phyloP scores from a whole-genome alignment of 2,797 vertebrate species.

The Schizothorax lantsangensis region DNA sequence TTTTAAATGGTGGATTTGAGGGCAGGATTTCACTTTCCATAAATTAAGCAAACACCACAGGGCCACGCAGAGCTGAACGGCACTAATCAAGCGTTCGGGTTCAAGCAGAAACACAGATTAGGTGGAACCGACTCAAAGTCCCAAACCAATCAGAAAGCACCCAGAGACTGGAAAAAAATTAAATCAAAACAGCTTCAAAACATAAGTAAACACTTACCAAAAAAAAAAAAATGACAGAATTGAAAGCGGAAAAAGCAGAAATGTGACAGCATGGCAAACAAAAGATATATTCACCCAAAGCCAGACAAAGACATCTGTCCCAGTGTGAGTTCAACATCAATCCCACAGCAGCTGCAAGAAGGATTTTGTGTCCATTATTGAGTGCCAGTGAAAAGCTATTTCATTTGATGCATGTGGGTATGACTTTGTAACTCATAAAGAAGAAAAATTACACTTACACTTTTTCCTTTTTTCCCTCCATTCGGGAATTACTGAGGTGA shows the following conservation, averaged over 20 bases:
- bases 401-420: constrained; percentile 52
- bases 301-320: constrained; percentile 56
- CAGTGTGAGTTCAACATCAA: constrained; percentile 57
- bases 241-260: constrained; percentile 42
- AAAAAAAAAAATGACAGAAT: constrained; percentile 19
- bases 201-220: constrained; percentile 30
- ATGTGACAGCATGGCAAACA: constrained; percentile 55
- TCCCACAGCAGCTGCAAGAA: constrained; percentile 51
- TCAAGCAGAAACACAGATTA: constrained; percentile 44
- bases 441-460: constrained; percentile 46
- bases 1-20: constrained; percentile 41
- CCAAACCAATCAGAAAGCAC: constrained; percentile 56
- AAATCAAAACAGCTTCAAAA: constrained; percentile 50
- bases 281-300: constrained; percentile 56
- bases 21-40: constrained; percentile 46
- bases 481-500: constrained; percentile 34
- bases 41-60: constrained; percentile 50
- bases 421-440: constrained; percentile 59
- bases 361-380: constrained; percentile 48
- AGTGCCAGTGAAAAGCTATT: constrained; percentile 50
- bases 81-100: constrained; percentile 48
- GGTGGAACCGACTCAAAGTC: constrained; percentile 47
- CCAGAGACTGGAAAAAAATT: constrained; percentile 48
- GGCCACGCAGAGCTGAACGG: constrained; percentile 39
- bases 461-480: constrained; percentile 14